Percentiles rank a stretch among this genome's conserved stretches.
Evolutionary conservation across 35 echinoderm and acorn worm genomes (phyloP).

Genomic region (Strongylocentrotus purpuratus): DNA sequence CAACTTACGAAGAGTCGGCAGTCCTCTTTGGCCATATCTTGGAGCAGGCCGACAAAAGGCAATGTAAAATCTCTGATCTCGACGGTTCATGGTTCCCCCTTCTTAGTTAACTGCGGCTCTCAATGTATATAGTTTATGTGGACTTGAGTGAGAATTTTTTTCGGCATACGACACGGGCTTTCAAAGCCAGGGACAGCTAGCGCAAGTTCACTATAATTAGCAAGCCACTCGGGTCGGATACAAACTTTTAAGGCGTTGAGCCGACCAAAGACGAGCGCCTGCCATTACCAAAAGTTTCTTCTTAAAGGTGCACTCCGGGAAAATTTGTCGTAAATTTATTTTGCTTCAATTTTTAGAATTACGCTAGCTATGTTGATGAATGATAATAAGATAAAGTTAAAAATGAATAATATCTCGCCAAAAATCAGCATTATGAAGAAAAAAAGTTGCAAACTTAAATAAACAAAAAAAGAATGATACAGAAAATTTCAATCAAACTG

Average conservation of each 20-base stretch:
- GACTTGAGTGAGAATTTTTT: background rate
- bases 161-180: background rate
- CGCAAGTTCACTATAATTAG: conserved; percentile 46
- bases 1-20: conserved; percentile 7
- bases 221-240: background rate
- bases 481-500: no score
- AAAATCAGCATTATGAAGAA: no score
- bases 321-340: background rate
- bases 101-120: background rate
- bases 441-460: no score
- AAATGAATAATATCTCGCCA: no score
- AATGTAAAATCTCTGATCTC: background rate
- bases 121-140: background rate
- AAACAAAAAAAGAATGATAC: no score
- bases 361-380: no score
- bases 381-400: no score
- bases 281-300: conserved; percentile 4
- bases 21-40: background rate
- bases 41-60: background rate
- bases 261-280: background rate
- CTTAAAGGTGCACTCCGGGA: background rate
- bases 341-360: background rate
- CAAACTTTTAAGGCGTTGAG: conserved; percentile 6
- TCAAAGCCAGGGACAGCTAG: background rate
- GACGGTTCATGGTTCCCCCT: background rate